Percentiles rank a stretch among this genome's conserved stretches.
Conservation (phyloP, 1,140 invertebrate species). For the Steinernema khuongi region DNA sequence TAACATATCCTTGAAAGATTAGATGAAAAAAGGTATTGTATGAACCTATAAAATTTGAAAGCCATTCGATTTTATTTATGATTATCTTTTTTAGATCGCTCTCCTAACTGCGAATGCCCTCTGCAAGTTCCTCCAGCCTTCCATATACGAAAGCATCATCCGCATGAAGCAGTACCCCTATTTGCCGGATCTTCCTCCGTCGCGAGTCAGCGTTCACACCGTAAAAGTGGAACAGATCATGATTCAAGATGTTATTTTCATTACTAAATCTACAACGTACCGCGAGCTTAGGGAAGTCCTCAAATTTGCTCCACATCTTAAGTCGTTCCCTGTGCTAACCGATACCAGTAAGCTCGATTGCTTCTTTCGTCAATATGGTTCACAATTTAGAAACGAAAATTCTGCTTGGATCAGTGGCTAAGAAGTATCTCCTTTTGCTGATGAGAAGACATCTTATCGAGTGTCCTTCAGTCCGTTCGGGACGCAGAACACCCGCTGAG, state of each 20-base stretch:
- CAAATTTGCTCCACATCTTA: slow-evolving; percentile 49
- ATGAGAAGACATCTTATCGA: slow-evolving; percentile 22
- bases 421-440: slow-evolving; percentile 57
- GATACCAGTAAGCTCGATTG: slow-evolving; percentile 52
- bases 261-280: slow-evolving; percentile 56
- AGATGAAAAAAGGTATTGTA: no score
- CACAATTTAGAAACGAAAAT: slow-evolving; percentile 60
- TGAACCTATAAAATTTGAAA: no score
- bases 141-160: slow-evolving; percentile 96
- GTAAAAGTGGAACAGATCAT: slow-evolving; percentile 57
- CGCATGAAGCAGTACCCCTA: slow-evolving; percentile 93
- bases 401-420: slow-evolving; percentile 61
- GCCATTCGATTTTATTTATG: no score
- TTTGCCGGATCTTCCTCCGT: slow-evolving; percentile 67
- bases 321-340: slow-evolving; percentile 54
- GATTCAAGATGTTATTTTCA: slow-evolving; percentile 55
- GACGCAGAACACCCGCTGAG: slow-evolving; percentile 29
- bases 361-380: background rate
- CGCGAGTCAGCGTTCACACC: slow-evolving; percentile 54
- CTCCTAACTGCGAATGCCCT: slow-evolving; percentile 88
- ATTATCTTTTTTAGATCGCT: slow-evolving; percentile 69
- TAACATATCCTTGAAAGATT: no score
- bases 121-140: slow-evolving; percentile 82
- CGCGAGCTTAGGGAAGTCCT: slow-evolving; percentile 52
- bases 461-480: background rate